phyloP scores from a whole-genome alignment of 2,888 invertebrate species.

The Physocephala rufipes region DNA sequence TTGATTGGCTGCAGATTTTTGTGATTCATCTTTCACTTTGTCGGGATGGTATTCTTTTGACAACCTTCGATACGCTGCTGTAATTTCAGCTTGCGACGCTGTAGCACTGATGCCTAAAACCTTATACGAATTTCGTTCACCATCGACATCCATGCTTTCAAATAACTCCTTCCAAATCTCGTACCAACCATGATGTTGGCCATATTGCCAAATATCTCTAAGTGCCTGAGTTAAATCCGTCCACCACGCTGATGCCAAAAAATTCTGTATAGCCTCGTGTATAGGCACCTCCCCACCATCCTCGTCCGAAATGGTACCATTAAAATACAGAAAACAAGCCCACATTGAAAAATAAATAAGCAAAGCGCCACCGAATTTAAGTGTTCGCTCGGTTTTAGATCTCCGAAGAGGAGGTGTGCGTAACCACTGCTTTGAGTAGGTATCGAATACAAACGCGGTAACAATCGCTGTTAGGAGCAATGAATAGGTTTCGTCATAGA shows the following conservation, averaged over 20 bases:
- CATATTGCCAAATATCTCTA: conserved; percentile 78
- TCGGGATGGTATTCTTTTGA: conserved; percentile 92
- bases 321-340: conserved; percentile 85
- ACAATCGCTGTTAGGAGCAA: conserved; percentile 74
- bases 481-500: conserved; percentile 79
- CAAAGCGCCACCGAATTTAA: conserved; percentile 71
- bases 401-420: conserved; percentile 70
- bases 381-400: conserved; percentile 68
- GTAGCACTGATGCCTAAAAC: conserved; percentile 81
- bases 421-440: conserved; percentile 82
- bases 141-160: conserved; percentile 87
- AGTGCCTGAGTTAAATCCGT: conserved; percentile 80
- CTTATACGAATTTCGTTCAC: conserved; percentile 88
- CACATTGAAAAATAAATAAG: conserved; percentile 78
- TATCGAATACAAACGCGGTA: conserved; percentile 77
- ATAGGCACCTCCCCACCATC: conserved; percentile 89
- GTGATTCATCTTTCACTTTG: conserved; percentile 79
- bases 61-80: conserved; percentile 80
- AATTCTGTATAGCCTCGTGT: conserved; percentile 87
- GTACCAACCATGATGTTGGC: conserved; percentile 86
- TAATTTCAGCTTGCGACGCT: conserved; percentile 87
- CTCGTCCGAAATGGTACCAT: conserved; percentile 84
- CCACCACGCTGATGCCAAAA: conserved; percentile 91
- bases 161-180: conserved; percentile 88
- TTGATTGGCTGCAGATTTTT: conserved; percentile 79